Conservation (phyloP, 2,888 invertebrate genomes). For the Plebejus argus region DNA sequence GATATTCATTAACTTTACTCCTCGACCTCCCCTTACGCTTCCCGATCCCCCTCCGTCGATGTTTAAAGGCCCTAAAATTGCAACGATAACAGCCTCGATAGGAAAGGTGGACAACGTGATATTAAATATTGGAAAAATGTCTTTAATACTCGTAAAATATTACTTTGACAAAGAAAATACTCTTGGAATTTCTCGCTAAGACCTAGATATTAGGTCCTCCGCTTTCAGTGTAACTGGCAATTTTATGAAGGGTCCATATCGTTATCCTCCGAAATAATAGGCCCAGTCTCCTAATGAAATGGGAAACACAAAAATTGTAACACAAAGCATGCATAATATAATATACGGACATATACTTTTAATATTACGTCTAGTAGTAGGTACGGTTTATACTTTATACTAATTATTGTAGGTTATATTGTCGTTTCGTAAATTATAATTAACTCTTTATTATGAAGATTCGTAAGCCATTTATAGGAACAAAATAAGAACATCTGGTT, state of each 20-base stretch:
- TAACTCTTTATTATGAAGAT: no score
- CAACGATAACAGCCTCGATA: background rate
- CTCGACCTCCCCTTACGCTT: background rate
- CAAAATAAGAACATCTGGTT: no score
- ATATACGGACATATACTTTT: background rate
- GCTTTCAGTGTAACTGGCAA: background rate
- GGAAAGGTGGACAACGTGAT: background rate
- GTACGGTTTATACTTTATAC: background rate
- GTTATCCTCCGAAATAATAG: constrained; percentile 9
- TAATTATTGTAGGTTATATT: no score
- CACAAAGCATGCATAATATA: background rate
- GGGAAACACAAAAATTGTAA: constrained; percentile 2
- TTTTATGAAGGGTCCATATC: constrained; percentile 25
- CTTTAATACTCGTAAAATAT: background rate
- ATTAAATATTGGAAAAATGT: constrained; percentile 8
- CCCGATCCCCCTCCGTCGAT: background rate
- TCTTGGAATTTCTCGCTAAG: background rate
- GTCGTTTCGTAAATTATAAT: no score
- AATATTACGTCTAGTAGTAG: no score
- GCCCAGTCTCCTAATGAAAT: background rate
- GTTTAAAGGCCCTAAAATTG: background rate
- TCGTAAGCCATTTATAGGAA: no score
- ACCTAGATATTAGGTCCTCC: background rate
- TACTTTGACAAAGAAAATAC: background rate
- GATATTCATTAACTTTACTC: constrained; percentile 46